Conservation (phyloP, 2,113 vertebrate species). For the Cairina moschata region DNA sequence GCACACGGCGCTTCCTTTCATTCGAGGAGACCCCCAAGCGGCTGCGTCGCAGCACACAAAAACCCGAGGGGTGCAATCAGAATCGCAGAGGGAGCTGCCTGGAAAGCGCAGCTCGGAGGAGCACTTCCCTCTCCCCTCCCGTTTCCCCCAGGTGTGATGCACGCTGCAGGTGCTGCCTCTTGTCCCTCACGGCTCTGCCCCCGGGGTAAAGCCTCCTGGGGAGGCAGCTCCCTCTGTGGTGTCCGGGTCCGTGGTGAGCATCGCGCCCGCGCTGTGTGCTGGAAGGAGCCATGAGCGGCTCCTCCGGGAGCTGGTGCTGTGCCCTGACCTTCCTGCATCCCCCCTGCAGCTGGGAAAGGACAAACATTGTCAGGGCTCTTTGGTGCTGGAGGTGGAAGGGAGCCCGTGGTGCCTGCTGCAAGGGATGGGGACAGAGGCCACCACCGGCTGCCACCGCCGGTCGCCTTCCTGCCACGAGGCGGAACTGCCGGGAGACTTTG, state of each 20-base stretch:
- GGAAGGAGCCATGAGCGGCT: neutral
- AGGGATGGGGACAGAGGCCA: neutral
- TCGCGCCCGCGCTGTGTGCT: neutral
- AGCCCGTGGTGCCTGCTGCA: neutral
- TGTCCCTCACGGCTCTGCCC: neutral
- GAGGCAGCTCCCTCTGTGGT: neutral
- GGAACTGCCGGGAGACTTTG: neutral
- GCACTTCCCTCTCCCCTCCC: neutral
- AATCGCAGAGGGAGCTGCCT: too few species aligned
- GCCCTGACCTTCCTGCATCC: too few species aligned
- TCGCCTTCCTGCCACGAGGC: accelerated
- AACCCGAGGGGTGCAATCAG: too few species aligned
- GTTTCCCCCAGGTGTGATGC: too few species aligned
- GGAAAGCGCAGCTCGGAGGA: neutral
- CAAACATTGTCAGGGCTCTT: neutral
- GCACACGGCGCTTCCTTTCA: too few species aligned
- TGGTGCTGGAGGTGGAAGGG: neutral
- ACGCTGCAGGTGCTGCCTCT: neutral
- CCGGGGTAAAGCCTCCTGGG: neutral
- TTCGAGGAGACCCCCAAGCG: too few species aligned
- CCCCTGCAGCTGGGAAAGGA: neutral
- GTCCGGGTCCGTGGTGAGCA: neutral
- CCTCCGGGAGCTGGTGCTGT: neutral
- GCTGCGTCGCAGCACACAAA: too few species aligned
- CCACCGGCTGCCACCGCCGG: neutral